These are phyloP conservation scores for Drosophila lacteicornis DNA, from an alignment of 1,140 invertebrate genomes.

Conservation along the genomic window DNA sequence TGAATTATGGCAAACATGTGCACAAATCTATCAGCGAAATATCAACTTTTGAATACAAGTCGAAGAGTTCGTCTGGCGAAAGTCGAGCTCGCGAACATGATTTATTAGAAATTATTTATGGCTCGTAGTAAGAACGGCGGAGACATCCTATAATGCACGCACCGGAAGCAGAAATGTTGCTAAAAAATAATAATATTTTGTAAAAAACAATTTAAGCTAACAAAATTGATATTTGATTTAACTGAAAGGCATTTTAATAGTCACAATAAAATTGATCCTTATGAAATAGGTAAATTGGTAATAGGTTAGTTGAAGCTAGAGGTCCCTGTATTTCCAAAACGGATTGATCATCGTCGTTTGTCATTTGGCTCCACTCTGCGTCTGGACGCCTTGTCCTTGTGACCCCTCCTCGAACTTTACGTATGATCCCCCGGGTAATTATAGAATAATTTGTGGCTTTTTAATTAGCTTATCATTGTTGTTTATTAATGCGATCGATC, in stretches of 20 bases:
- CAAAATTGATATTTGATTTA: too few relatives aligned
- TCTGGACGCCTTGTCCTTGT: conserved; percentile 41
- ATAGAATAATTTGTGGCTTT: conserved; percentile 54
- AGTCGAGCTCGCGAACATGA: conserved; percentile 57
- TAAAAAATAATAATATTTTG: too few relatives aligned
- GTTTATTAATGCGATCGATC: conserved; percentile 59
- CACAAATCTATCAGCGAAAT: conserved; percentile 74
- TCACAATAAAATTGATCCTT: too few relatives aligned
- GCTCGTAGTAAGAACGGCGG: conserved; percentile 33
- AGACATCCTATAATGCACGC: not conserved
- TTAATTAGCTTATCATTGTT: conserved; percentile 62
- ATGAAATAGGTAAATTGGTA: not conserved
- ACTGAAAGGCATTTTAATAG: too few relatives aligned
- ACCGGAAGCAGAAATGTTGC: not conserved
- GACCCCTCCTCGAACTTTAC: conserved; percentile 25
- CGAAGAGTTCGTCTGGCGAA: conserved; percentile 66
- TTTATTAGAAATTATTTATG: conserved; percentile 61
- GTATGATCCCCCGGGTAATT: conserved; percentile 43
- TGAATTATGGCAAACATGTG: conserved; percentile 78
- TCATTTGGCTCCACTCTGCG: conserved; percentile 18
- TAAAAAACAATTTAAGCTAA: too few relatives aligned
- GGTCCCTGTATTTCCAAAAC: conserved; percentile 28
- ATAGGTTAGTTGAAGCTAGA: too few relatives aligned
- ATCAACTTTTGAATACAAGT: conserved; percentile 55
- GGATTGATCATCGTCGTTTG: conserved; percentile 50